Evolutionary conservation across 2,113 vertebrate genomes (phyloP).

Genomic region (Otis tarda): DNA sequence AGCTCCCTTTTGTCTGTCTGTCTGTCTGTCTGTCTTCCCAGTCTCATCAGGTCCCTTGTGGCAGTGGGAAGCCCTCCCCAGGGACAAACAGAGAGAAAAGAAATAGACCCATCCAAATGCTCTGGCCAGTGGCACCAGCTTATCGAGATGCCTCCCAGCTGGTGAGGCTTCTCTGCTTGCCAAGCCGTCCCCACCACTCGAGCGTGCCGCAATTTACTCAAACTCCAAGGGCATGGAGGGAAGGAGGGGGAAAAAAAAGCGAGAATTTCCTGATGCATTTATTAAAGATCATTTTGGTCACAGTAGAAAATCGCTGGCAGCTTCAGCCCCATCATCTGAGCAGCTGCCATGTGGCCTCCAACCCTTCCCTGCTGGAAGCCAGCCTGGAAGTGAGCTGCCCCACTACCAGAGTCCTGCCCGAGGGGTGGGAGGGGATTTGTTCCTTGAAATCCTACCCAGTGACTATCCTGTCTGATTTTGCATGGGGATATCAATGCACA

Average conservation of each 20-base stretch:
- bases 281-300: slow-evolving; percentile 27
- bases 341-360: slow-evolving; percentile 33
- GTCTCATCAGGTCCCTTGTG: not conserved
- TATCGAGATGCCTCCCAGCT: not conserved
- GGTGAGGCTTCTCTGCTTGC: not conserved
- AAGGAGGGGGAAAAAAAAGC: not conserved
- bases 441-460: slow-evolving; percentile 27
- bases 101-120: not conserved
- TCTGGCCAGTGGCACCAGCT: not conserved
- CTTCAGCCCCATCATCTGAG: not conserved
- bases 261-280: not conserved
- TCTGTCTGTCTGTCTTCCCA: not conserved
- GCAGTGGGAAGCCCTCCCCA: not conserved
- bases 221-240: not conserved
- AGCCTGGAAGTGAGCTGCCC: slow-evolving; percentile 27
- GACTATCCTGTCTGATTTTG: not conserved
- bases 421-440: not conserved
- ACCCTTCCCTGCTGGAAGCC: slow-evolving; percentile 6
- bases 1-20: not conserved
- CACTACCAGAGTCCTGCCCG: not conserved
- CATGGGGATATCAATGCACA: rapidly evolving
- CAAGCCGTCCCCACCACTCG: rapidly evolving
- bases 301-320: slow-evolving; percentile 35
- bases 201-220: not conserved
- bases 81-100: not conserved